Evolutionary conservation across 1,140 invertebrate species (phyloP).

Genomic region (Neodiprion pinetum): DNA sequence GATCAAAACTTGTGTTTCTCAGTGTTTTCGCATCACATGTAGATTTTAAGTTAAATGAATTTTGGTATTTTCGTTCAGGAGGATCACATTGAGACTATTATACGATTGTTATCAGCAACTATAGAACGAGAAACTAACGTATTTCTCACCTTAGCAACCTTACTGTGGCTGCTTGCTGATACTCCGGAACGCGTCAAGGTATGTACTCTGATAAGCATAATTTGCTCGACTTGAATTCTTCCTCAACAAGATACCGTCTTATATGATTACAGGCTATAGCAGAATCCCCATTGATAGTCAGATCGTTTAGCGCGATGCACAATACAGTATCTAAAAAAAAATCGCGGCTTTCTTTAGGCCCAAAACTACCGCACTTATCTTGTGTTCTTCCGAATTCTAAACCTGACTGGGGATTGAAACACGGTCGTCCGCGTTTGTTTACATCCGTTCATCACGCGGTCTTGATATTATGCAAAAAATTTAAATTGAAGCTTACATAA

Average conservation of each 20-base stretch:
- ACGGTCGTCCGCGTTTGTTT: conserved; percentile 38
- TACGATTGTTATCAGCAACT: conserved; percentile 36
- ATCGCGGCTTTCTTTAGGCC: background rate
- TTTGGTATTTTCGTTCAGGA: conserved; percentile 18
- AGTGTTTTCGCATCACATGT: background rate
- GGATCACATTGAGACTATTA: conserved; percentile 36
- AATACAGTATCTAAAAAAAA: conserved; percentile 28
- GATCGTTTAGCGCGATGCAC: conserved; percentile 29
- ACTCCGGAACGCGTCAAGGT: conserved; percentile 33
- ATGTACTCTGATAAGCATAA: conserved; percentile 1
- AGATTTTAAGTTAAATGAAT: background rate
- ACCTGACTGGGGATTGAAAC: conserved; percentile 40
- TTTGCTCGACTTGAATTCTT: background rate
- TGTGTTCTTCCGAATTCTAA: conserved; percentile 35
- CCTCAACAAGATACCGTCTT: background rate
- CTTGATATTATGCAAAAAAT: conserved; percentile 25
- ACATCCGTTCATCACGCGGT: conserved; percentile 33
- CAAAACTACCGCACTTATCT: background rate
- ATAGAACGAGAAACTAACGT: conserved; percentile 33
- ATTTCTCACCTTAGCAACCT: conserved; percentile 40
- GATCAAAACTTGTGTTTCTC: too few relatives aligned
- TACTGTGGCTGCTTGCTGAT: conserved; percentile 38
- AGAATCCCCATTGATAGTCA: conserved; percentile 28
- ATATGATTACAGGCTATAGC: conserved; percentile 26
- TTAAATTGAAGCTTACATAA: conserved; percentile 26